Evolutionary conservation across 2,113 vertebrate species (phyloP).

Genomic region (Gymnocephalus cernua): DNA sequence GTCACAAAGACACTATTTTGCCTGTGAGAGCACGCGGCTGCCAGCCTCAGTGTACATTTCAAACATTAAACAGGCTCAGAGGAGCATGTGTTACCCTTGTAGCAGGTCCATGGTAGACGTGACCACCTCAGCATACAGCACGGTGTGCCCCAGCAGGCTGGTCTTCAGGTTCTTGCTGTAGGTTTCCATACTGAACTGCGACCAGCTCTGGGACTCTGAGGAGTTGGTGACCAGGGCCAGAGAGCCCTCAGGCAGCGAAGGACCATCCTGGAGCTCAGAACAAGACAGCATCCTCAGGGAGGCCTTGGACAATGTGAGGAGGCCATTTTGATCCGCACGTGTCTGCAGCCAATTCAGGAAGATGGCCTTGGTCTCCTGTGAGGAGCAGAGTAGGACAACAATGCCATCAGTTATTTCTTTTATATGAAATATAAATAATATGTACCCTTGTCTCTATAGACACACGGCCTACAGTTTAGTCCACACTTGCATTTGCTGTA

Average conservation of each 20-base stretch:
- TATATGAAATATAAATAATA: not conserved
- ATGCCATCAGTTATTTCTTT: not conserved
- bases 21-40: not conserved
- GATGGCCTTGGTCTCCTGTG: conserved; percentile 60
- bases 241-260: conserved; percentile 60
- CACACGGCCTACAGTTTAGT: no score
- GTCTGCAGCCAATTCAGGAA: conserved; percentile 85
- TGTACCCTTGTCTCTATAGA: not conserved
- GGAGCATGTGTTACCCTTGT: conserved; percentile 86
- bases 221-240: conserved; percentile 84
- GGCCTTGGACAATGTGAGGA: conserved; percentile 80
- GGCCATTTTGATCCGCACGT: conserved; percentile 73
- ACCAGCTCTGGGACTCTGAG: conserved; percentile 71
- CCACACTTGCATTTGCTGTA: not conserved
- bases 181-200: conserved; percentile 86
- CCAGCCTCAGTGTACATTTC: not conserved
- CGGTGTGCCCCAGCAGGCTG: conserved; percentile 83
- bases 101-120: conserved; percentile 93
- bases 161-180: conserved; percentile 89
- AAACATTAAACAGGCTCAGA: not conserved
- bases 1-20: not conserved
- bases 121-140: conserved; percentile 89
- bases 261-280: conserved; percentile 59
- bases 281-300: conserved; percentile 83
- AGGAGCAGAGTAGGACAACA: conserved; percentile 11